Percentiles rank a stretch among this genome's conserved stretches.
phyloP scores from a whole-genome alignment of 2,113 vertebrate species.

The Andinoacara biseriatus region DNA sequence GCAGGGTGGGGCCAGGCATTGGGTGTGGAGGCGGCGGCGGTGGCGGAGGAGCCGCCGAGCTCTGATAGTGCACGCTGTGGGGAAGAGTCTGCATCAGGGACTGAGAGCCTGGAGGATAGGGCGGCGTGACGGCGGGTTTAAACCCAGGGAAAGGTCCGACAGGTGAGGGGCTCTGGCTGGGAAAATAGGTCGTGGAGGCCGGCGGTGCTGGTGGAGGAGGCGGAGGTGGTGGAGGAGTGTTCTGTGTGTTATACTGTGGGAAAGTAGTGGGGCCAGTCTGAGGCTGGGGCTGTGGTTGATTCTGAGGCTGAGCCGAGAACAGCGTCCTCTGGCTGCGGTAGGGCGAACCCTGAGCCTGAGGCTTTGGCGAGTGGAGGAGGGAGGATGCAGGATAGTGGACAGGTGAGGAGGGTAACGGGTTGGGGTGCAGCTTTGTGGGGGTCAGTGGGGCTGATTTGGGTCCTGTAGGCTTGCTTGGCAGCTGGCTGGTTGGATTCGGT shows the following conservation, averaged over 20 bases:
- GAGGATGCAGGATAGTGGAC: conserved; percentile 73
- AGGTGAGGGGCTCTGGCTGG: conserved; percentile 60
- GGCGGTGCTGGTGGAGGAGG: conserved; percentile 77
- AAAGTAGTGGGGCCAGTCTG: conserved; percentile 58
- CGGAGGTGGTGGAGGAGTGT: conserved; percentile 70
- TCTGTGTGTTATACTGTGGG: conserved; percentile 74
- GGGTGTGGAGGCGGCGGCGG: conserved; percentile 75
- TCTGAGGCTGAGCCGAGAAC: conserved; percentile 68
- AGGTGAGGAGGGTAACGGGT: conserved; percentile 64
- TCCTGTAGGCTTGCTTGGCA: conserved; percentile 60
- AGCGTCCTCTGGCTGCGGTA: conserved; percentile 80
- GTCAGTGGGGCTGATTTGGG: conserved; percentile 73
- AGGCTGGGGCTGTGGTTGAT: conserved; percentile 66
- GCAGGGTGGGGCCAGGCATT: conserved; percentile 67
- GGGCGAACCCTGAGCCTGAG: conserved; percentile 77
- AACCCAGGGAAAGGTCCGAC: conserved; percentile 68
- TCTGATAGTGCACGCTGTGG: conserved; percentile 79
- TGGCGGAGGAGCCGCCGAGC: conserved; percentile 61
- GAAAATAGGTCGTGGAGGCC: conserved; percentile 65
- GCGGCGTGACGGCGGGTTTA: conserved; percentile 59
- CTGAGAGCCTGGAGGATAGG: conserved; percentile 74
- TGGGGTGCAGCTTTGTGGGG: conserved; percentile 74
- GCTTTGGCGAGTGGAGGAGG: conserved; percentile 79
- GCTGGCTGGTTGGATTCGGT: conserved; percentile 51
- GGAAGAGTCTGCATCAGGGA: conserved; percentile 77